A percentile compares a stretch with the other conserved stretches of the same genome.
These are phyloP conservation scores for Mus spicilegus DNA, from an alignment of 2,113 vertebrate genomes.

Conservation along the genomic window DNA sequence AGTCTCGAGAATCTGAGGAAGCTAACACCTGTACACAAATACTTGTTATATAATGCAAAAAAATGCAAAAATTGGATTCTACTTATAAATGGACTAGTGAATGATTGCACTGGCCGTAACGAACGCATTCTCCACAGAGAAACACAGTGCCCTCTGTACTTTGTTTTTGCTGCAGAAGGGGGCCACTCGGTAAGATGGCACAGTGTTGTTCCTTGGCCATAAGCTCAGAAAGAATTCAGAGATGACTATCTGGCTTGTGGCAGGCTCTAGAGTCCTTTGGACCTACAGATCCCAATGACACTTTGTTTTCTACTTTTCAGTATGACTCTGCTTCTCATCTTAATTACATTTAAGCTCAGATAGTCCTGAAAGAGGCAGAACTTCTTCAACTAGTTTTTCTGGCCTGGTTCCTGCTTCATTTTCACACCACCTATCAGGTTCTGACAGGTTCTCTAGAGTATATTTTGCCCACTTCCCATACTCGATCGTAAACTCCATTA, in stretches of 20 bases:
- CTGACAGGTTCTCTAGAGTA: neutral
- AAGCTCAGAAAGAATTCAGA: conserved; percentile 4
- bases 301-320: neutral
- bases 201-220: neutral
- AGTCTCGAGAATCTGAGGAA: conserved; percentile 26
- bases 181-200: neutral
- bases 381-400: neutral
- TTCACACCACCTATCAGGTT: neutral
- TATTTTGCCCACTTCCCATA: neutral
- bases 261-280: neutral
- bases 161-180: neutral
- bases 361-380: neutral
- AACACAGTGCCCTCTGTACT: neutral
- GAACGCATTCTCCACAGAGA: neutral
- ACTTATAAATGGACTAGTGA: neutral
- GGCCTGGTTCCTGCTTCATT: neutral
- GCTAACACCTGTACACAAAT: neutral
- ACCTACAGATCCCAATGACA: neutral
- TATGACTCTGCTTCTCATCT: neutral
- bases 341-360: neutral
- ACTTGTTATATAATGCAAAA: neutral
- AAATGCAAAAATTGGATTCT: neutral
- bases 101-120: neutral
- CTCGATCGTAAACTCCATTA: neutral
- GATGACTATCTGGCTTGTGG: neutral